Evolutionary conservation across 2,113 vertebrate species (phyloP).

Genomic region (Barnardius zonarius): DNA sequence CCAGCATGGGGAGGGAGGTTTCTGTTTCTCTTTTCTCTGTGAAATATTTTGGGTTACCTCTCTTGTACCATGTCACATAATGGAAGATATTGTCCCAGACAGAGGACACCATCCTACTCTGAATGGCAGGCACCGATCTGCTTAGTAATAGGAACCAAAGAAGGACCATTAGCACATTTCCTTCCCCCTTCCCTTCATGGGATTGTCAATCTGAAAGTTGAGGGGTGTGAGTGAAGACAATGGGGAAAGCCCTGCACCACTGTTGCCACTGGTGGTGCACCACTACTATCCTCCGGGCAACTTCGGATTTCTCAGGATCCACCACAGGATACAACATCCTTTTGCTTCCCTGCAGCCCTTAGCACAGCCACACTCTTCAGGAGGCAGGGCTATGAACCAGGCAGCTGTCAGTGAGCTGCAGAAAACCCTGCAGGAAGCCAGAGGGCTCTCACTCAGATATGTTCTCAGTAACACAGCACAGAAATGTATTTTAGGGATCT

Average conservation of each 20-base stretch:
- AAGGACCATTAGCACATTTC: not conserved
- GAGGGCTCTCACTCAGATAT: not conserved
- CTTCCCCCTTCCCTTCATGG: not conserved
- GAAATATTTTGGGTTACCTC: not conserved
- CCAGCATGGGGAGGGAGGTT: rapidly evolving
- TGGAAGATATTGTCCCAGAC: not conserved
- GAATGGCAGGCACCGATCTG: not conserved
- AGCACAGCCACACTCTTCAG: not conserved
- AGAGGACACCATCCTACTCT: not conserved
- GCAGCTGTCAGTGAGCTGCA: not conserved
- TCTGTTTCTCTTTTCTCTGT: not conserved
- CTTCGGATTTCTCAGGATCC: not conserved
- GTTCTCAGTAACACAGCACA: not conserved
- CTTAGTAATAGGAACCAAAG: not conserved
- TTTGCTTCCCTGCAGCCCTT: not conserved
- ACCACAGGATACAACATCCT: rapidly evolving
- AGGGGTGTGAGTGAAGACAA: not conserved
- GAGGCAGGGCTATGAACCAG: not conserved
- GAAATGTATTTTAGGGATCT: not conserved
- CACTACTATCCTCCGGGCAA: not conserved
- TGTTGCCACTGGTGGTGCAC: not conserved
- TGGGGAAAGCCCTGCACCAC: not conserved
- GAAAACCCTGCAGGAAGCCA: not conserved
- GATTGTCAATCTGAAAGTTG: not conserved
- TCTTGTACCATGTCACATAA: not conserved